Percentiles rank a stretch among this genome's conserved stretches.
Conservation (phyloP, 2,888 invertebrate species). For the Bugula neritina region DNA sequence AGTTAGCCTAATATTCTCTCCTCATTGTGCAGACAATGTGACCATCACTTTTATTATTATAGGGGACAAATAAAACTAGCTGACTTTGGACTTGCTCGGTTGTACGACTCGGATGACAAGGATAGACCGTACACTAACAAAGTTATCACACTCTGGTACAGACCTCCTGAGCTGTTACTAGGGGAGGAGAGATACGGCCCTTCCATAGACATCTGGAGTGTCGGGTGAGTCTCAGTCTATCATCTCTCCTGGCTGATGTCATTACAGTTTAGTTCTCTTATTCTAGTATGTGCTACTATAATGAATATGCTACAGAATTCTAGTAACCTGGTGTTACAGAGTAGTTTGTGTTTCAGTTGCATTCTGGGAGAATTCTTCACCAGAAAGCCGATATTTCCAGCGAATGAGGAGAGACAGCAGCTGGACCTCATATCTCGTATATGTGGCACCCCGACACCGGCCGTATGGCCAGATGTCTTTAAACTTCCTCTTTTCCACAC, state of each 20-base stretch:
- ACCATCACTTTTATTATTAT: conserved; percentile 37
- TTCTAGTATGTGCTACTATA: too few species aligned
- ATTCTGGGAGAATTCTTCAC: conserved; percentile 94
- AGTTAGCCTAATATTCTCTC: too few species aligned
- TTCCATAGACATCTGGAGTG: conserved; percentile 98
- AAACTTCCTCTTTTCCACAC: conserved; percentile 85
- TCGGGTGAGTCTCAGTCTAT: conserved; percentile 61
- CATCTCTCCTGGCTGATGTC: not conserved
- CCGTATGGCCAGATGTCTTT: conserved; percentile 93
- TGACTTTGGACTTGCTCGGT: conserved; percentile 92
- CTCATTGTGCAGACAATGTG: too few species aligned
- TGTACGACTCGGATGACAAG: conserved; percentile 90
- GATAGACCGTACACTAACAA: conserved; percentile 96
- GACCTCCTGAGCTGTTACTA: conserved; percentile 90
- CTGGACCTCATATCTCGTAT: conserved; percentile 85
- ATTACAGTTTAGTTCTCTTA: too few species aligned
- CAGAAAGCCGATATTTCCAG: conserved; percentile 93
- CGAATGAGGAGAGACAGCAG: conserved; percentile 84
- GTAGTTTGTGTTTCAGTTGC: conserved; percentile 68
- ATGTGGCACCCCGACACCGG: conserved; percentile 92
- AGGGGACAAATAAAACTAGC: conserved; percentile 99
- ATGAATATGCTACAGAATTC: too few species aligned
- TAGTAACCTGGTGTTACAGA: too few species aligned
- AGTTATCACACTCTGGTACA: conserved; percentile 97
- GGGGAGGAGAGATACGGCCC: conserved; percentile 97